Evolutionary conservation across 2,113 vertebrate genomes (phyloP), one percentile per base, ranked within the genome.

Genomic region (Ovibos moschatus): DNA sequence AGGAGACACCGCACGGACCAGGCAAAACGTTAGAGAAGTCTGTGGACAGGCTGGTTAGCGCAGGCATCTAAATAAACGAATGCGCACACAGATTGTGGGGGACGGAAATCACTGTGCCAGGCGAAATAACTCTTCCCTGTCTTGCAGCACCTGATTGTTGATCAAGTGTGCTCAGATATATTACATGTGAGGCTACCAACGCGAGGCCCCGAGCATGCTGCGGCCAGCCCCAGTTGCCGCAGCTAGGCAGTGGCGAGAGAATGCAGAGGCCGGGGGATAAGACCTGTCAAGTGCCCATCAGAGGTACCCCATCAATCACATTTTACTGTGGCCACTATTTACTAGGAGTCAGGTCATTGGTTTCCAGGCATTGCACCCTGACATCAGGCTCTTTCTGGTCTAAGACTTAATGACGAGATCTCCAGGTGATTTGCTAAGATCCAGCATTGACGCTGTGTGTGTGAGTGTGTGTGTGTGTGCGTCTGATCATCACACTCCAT

Each of bases 381-480:
- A 28, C 25, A 21, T 60, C 6, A 57, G 7, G 21, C 23, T 85
- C 67, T 95, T 89, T 71, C 21, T 5, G 43, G 28, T 33, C 94
- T 78, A 78, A 0, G 67, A 71, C 51, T 92, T 92, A 23, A 94
- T 50, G 71, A 51, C 28, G 19, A 74, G 25, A 6, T 64, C 85
- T 55, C 89, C 89, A 71, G 92, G 76, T 62, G 21, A 19, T 53
- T 95, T 23, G 43, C 36, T 4, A n/a, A 96, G 88, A 40, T n/a
- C 45, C 30, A 40, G 47, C 25, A 71, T 85, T 55, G 57, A 58
- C 0, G 4, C 0, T 62, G 16, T 14, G 12, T 50, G 15, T 36
- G 57, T 5, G 8, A 9, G 6, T 51, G 19, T 21, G 9, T 50
- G 17, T 50, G 17, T 51, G 14, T 58, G 23, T 51, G 78, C 1